phyloP scores from a whole-genome alignment of 2,888 invertebrate genomes.

The Cheilosia urbana region DNA sequence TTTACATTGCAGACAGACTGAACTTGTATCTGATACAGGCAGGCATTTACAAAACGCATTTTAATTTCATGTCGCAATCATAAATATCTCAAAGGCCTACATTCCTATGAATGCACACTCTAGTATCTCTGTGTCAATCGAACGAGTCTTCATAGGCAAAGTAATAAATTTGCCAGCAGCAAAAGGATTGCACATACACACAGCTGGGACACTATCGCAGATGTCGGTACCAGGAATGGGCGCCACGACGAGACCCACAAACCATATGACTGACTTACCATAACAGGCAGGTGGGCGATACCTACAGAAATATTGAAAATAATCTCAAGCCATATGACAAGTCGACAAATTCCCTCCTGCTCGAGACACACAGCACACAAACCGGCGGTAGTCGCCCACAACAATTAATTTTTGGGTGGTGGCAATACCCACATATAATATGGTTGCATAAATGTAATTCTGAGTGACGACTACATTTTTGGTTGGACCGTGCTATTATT shows the following conservation, averaged over 20 bases:
- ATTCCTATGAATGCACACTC: constrained; percentile 47
- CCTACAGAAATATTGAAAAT: constrained; percentile 47
- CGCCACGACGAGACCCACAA: constrained; percentile 24
- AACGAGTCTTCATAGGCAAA: constrained; percentile 39
- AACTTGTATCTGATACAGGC: neutral
- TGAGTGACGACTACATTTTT: constrained; percentile 28
- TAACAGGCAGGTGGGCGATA: constrained; percentile 43
- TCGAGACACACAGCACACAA: constrained; percentile 9
- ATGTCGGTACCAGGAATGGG: constrained; percentile 36
- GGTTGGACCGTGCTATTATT: neutral
- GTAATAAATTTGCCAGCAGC: constrained; percentile 64
- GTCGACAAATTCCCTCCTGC: constrained; percentile 44
- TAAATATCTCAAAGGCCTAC: constrained; percentile 70
- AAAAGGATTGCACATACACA: constrained; percentile 6
- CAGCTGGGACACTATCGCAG: constrained; percentile 6
- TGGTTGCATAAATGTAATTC: neutral
- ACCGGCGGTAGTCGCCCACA: constrained; percentile 14
- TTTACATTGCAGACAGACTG: neutral
- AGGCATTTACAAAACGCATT: constrained; percentile 58
- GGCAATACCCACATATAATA: no score
- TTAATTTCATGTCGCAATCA: constrained; percentile 65
- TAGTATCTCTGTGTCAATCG: neutral
- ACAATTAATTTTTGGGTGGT: no score
- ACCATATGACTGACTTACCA: constrained; percentile 4
- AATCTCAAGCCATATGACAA: constrained; percentile 58